phyloP scores from a whole-genome alignment of 2,797 vertebrate genomes.

The Zalophus californianus region DNA sequence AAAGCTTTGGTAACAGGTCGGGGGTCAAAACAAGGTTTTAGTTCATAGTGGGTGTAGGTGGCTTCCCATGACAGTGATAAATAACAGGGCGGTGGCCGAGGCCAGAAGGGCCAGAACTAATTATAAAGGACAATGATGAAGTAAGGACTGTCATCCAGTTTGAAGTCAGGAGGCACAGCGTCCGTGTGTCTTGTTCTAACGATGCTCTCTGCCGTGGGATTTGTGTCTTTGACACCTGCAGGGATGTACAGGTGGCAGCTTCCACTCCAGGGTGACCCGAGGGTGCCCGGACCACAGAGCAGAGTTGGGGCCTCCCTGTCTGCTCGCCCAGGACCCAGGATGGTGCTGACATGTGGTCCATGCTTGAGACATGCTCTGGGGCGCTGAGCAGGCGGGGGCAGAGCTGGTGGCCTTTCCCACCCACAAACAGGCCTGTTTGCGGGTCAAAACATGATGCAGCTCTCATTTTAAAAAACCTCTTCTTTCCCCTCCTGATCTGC shows the following conservation, averaged over 20 bases:
- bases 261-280: neutral
- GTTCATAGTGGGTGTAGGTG: neutral
- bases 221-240: neutral
- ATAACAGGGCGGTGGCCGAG: neutral
- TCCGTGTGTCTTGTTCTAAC: neutral
- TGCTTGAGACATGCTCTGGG: too few species aligned
- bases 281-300: rapidly evolving
- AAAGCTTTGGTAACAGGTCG: neutral
- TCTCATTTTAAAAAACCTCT: neutral
- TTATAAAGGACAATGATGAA: neutral
- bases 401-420: neutral
- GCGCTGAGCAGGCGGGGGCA: rapidly evolving
- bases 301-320: too few species aligned
- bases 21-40: neutral
- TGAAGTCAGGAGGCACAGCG: neutral
- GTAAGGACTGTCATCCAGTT: neutral
- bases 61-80: neutral
- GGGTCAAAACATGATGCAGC: neutral
- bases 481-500: neutral
- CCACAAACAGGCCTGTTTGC: rapidly evolving
- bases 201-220: rapidly evolving
- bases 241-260: rapidly evolving
- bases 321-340: neutral
- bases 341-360: too few species aligned
- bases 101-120: neutral